Evolutionary conservation across 2,113 vertebrate genomes (phyloP).

Genomic region (Corvus moneduloides): DNA sequence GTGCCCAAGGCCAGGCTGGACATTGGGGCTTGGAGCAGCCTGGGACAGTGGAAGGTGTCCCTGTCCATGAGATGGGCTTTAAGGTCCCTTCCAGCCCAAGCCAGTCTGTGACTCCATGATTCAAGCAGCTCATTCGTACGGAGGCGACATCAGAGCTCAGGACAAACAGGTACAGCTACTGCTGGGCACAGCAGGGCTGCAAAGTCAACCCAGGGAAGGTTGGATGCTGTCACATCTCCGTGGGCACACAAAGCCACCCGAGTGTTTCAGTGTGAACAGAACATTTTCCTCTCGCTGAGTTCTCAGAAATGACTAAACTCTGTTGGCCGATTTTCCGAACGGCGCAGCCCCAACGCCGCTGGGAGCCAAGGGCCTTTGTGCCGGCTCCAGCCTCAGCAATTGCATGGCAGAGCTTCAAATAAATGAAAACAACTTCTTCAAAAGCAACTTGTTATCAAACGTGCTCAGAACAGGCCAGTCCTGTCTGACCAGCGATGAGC

Average conservation of each 20-base stretch:
- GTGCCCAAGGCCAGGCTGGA: rapidly evolving
- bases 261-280: neutral
- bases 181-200: neutral
- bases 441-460: neutral
- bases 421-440: neutral
- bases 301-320: neutral
- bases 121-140: neutral
- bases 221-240: neutral
- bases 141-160: rapidly evolving
- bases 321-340: neutral
- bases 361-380: neutral
- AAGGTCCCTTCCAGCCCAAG: neutral
- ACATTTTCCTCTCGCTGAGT: neutral
- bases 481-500: neutral
- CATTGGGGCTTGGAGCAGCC: neutral
- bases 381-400: neutral
- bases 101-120: neutral
- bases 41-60: rapidly evolving
- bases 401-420: neutral
- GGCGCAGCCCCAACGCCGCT: rapidly evolving
- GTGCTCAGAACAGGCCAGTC: neutral
- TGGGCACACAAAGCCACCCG: neutral
- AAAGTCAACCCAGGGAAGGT: neutral
- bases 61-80: neutral
- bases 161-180: neutral